Percentiles rank a stretch among this genome's conserved stretches.
Conservation (phyloP, 2,888 invertebrate species). For the Tenthredo mesomela region DNA sequence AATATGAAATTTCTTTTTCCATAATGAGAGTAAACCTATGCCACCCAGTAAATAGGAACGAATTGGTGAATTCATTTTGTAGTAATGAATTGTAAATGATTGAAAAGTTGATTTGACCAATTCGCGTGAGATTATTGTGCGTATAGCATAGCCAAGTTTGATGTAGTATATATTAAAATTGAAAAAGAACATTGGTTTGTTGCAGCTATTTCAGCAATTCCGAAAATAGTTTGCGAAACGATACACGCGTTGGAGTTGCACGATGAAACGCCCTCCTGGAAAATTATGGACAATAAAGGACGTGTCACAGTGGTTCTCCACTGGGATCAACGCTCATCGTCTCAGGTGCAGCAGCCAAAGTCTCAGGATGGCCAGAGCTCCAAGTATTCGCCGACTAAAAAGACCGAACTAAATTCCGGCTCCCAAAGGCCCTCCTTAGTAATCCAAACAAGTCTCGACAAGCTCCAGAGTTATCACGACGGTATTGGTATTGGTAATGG, state of each 20-base stretch:
- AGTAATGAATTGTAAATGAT: background rate
- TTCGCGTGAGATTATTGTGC: background rate
- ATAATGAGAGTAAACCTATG: background rate
- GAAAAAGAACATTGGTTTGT: conserved; percentile 17
- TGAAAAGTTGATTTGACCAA: background rate
- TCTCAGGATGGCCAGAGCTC: conserved; percentile 74
- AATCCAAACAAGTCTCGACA: conserved; percentile 88
- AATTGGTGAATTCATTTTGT: background rate
- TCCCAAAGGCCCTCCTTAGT: conserved; percentile 85
- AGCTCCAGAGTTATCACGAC: conserved; percentile 76
- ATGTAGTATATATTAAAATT: conserved; percentile 32
- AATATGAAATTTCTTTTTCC: background rate
- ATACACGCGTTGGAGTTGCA: conserved; percentile 96
- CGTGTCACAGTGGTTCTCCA: conserved; percentile 97
- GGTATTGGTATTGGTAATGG: conserved; percentile 63
- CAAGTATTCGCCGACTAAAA: conserved; percentile 81
- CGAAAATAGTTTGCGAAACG: conserved; percentile 98
- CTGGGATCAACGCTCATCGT: conserved; percentile 94
- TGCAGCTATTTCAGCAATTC: conserved; percentile 96
- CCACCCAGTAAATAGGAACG: background rate
- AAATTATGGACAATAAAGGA: conserved; percentile 99
- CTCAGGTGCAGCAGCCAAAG: conserved; percentile 80
- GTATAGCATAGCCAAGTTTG: background rate
- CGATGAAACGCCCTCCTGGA: conserved; percentile 98
- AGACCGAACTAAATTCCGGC: conserved; percentile 78